A percentile compares a stretch with the other conserved stretches of the same genome.
phyloP scores from a whole-genome alignment of 2,113 vertebrate species.

The Pedetes capensis region DNA sequence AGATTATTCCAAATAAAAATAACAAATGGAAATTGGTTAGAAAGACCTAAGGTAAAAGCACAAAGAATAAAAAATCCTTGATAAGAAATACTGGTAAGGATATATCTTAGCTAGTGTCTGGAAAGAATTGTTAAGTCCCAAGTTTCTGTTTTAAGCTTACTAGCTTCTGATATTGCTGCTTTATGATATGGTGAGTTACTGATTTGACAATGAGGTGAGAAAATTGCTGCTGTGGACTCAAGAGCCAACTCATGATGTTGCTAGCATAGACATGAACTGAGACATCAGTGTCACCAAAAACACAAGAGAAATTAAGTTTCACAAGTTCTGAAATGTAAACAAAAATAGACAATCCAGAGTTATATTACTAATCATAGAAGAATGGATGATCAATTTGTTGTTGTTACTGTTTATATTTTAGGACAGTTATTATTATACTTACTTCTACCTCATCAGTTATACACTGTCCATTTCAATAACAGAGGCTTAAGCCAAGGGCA shows the following conservation, averaged over 20 bases:
- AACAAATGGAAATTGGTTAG: background rate
- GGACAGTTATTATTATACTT: background rate
- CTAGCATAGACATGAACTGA: background rate
- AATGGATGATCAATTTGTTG: background rate
- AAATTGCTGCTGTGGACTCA: background rate
- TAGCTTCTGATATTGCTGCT: background rate
- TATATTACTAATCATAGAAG: background rate
- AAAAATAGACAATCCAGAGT: background rate
- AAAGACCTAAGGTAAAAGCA: background rate
- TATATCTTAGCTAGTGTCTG: background rate
- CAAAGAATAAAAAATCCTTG: background rate
- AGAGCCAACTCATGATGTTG: background rate
- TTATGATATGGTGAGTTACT: background rate
- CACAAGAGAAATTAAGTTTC: background rate
- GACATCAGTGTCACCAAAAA: background rate
- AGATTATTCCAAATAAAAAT: background rate
- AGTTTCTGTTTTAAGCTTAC: slow-evolving; percentile 16
- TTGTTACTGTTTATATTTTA: background rate
- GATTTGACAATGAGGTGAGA: background rate
- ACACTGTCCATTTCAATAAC: background rate
- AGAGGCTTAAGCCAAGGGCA: background rate
- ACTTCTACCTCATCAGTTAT: background rate
- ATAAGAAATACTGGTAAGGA: background rate
- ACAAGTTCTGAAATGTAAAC: background rate
- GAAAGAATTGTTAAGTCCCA: background rate